These are phyloP conservation scores for Coenonympha arcania DNA, from an alignment of 2,888 invertebrate genomes.

Conservation along the genomic window DNA sequence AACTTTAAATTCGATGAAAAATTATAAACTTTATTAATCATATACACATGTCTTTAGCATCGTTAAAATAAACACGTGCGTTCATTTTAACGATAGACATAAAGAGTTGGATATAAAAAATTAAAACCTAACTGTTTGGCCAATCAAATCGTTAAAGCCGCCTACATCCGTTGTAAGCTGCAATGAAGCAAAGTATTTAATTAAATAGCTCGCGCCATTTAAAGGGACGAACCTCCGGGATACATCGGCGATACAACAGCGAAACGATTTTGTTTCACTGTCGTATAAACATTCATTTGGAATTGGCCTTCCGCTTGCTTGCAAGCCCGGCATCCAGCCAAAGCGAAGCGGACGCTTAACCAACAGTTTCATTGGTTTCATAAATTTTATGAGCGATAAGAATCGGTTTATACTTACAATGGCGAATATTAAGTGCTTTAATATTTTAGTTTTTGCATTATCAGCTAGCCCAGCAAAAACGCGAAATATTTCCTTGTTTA, in stretches of 20 bases:
- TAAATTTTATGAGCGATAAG: not conserved
- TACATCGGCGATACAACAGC: not conserved
- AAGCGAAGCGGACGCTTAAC: constrained; percentile 1
- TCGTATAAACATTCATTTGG: constrained; percentile 43
- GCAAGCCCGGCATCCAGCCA: not conserved
- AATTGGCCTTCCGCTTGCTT: constrained; percentile 36
- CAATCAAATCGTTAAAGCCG: not conserved
- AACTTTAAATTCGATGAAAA: no score
- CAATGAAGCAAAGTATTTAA: constrained; percentile 2
- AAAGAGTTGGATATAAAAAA: not conserved
- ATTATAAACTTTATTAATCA: no score
- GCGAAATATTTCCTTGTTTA: no score
- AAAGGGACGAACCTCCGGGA: not conserved
- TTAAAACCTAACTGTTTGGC: not conserved
- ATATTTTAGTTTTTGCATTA: no score
- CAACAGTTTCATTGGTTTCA: not conserved
- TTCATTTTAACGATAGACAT: not conserved
- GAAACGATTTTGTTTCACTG: constrained; percentile 14
- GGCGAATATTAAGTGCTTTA: no score
- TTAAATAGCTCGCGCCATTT: constrained; percentile 1
- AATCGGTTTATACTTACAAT: not conserved
- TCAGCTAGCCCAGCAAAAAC: no score
- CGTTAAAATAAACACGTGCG: no score
- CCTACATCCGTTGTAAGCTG: not conserved
- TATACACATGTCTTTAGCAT: no score